Conservation (phyloP, 2,113 vertebrate species). For the Ellobius talpinus region DNA sequence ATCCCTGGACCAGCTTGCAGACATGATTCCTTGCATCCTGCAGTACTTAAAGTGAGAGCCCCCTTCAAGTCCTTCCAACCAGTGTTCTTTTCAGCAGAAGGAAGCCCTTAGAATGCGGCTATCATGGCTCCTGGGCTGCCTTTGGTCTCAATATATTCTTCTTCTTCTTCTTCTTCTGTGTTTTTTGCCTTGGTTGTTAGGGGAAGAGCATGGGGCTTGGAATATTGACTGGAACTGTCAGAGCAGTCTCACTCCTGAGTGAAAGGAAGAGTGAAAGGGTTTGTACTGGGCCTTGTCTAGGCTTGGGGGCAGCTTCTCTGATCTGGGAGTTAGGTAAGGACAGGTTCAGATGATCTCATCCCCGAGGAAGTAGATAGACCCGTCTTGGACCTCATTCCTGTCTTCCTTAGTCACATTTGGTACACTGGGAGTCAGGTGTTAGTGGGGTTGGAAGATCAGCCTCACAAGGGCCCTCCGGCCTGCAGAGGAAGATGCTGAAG, state of each 20-base stretch:
- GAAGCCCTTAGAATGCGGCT: background rate
- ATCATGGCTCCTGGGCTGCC: background rate
- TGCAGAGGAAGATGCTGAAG: no score
- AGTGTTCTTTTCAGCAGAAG: background rate
- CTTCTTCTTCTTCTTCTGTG: background rate
- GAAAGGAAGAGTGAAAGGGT: background rate
- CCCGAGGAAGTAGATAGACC: constrained; percentile 66
- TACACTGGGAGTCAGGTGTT: background rate
- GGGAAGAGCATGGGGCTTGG: background rate
- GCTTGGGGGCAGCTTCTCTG: constrained; percentile 11
- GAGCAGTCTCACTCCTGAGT: background rate
- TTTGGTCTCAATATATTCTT: background rate
- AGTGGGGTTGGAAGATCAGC: background rate
- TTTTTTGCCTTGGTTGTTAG: background rate
- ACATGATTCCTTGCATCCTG: constrained; percentile 94
- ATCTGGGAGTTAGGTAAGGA: constrained; percentile 28
- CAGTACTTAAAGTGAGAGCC: constrained; percentile 94
- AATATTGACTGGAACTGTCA: background rate
- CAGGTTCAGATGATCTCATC: constrained; percentile 24
- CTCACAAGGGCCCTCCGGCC: background rate
- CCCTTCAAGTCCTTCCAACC: background rate
- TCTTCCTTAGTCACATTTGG: constrained; percentile 13
- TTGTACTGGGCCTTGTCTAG: background rate
- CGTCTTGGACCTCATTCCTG: constrained; percentile 23
- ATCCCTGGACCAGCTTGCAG: constrained; percentile 93